Evolutionary conservation across 2,888 invertebrate species (phyloP).

Genomic region (Leptodirus hochenwartii): DNA sequence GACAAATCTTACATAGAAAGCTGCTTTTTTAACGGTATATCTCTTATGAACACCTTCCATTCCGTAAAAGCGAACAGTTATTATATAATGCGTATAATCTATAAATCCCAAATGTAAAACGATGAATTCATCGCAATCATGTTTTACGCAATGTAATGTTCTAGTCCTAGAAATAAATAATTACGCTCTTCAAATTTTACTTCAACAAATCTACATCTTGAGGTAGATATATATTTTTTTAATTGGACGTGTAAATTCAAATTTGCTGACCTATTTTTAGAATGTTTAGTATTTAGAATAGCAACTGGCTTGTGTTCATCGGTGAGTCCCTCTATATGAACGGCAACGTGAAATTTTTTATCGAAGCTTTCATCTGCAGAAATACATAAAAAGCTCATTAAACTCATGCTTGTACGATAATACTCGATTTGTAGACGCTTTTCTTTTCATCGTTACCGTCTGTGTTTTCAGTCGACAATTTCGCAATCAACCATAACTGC

Average conservation of each 20-base stretch:
- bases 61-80: slow-evolving; percentile 69
- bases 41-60: slow-evolving; percentile 69
- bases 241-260: slow-evolving; percentile 1
- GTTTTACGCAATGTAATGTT: slow-evolving; percentile 62
- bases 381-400: slow-evolving; percentile 5
- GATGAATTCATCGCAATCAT: slow-evolving; percentile 73
- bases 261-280: slow-evolving; percentile 48
- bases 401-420: too few relatives aligned
- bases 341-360: slow-evolving; percentile 73
- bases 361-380: slow-evolving; percentile 75
- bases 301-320: slow-evolving; percentile 54
- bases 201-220: background rate
- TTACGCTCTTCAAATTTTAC: slow-evolving; percentile 3
- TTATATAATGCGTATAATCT: slow-evolving; percentile 73
- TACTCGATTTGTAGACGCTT: too few relatives aligned
- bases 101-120: slow-evolving; percentile 78
- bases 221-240: background rate
- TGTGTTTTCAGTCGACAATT: slow-evolving; percentile 63
- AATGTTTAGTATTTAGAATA: slow-evolving; percentile 41
- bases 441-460: slow-evolving; percentile 40
- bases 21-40: slow-evolving; percentile 67
- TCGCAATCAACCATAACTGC: slow-evolving; percentile 84
- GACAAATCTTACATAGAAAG: slow-evolving; percentile 77
- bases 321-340: slow-evolving; percentile 64
- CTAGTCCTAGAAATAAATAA: slow-evolving; percentile 40